A percentile compares a stretch with the other conserved stretches of the same genome.
Evolutionary conservation across 2,888 invertebrate genomes (phyloP).

Genomic region (Drosophila yooni): DNA sequence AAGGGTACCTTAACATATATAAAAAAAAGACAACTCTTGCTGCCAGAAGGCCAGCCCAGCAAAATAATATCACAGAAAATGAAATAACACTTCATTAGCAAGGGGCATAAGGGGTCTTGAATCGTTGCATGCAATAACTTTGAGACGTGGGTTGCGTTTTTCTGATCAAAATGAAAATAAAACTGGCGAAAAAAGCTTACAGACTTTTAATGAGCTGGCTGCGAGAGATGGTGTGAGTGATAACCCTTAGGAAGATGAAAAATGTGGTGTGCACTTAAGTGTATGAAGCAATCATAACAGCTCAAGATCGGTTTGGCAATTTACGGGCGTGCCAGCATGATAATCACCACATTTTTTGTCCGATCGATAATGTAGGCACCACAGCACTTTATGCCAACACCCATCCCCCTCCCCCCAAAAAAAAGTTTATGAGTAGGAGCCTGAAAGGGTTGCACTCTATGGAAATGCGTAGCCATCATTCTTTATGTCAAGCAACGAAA

Average conservation of each 20-base stretch:
- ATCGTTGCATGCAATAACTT: slow-evolving; percentile 39
- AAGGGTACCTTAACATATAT: not conserved
- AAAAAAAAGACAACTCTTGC: slow-evolving; percentile 10
- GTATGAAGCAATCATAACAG: slow-evolving; percentile 43
- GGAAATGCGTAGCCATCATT: slow-evolving; percentile 43
- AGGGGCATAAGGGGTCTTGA: slow-evolving; percentile 23
- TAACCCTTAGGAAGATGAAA: slow-evolving; percentile 12
- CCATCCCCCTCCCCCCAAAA: not conserved
- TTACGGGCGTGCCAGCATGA: slow-evolving; percentile 19
- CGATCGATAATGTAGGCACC: slow-evolving; percentile 14
- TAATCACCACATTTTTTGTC: slow-evolving; percentile 13
- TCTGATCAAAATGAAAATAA: slow-evolving; percentile 28
- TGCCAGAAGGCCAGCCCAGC: slow-evolving; percentile 13
- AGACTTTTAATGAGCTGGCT: slow-evolving; percentile 66
- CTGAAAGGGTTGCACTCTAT: slow-evolving; percentile 31
- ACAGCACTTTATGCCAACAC: not conserved
- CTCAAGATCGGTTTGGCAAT: slow-evolving; percentile 31
- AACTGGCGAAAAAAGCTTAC: slow-evolving; percentile 60
- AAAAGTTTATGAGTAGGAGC: slow-evolving; percentile 41
- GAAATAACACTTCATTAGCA: slow-evolving; percentile 78
- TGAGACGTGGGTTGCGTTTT: slow-evolving; percentile 58
- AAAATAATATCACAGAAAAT: slow-evolving; percentile 53
- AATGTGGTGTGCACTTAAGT: slow-evolving; percentile 8
- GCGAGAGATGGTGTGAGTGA: slow-evolving; percentile 39
- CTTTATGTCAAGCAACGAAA: slow-evolving; percentile 47